phyloP scores from a whole-genome alignment of 2,113 vertebrate genomes.

The Cariama cristata region DNA sequence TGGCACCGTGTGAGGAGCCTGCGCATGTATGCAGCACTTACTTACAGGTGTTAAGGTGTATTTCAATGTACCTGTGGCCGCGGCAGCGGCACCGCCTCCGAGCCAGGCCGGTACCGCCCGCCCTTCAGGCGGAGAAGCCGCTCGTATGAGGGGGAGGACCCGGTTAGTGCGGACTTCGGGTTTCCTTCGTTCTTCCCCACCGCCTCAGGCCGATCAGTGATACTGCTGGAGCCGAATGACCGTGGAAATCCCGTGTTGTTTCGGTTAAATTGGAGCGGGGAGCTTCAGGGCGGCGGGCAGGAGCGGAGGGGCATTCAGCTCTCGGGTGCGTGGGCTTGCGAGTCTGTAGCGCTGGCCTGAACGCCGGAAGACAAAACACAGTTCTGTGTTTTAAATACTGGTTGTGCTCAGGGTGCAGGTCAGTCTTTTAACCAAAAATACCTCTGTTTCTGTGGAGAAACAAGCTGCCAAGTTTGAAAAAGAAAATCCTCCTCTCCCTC shows the following conservation, averaged over 20 bases:
- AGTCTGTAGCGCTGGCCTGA: fast-evolving
- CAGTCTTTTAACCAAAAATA: not conserved
- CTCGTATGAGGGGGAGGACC: fast-evolving
- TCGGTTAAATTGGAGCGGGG: not conserved
- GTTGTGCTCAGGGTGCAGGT: not conserved
- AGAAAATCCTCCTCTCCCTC: fast-evolving
- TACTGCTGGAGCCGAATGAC: fast-evolving
- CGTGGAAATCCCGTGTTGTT: not conserved
- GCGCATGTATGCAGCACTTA: fast-evolving
- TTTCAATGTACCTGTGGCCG: fast-evolving
- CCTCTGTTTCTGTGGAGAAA: not conserved
- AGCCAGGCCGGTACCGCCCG: too few relatives aligned
- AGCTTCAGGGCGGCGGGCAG: not conserved
- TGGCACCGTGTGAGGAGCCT: not conserved
- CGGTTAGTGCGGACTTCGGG: fast-evolving
- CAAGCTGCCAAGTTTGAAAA: not conserved
- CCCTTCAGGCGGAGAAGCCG: not conserved
- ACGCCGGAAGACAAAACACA: fast-evolving
- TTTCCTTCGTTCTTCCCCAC: fast-evolving
- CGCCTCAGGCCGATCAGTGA: not conserved
- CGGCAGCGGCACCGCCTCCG: not conserved
- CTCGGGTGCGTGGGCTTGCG: not conserved
- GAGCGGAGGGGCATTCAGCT: not conserved
- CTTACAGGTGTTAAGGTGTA: not conserved
- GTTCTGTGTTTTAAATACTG: not conserved